phyloP scores from a whole-genome alignment of 2,888 invertebrate species.

The Amphipyra berbera region DNA sequence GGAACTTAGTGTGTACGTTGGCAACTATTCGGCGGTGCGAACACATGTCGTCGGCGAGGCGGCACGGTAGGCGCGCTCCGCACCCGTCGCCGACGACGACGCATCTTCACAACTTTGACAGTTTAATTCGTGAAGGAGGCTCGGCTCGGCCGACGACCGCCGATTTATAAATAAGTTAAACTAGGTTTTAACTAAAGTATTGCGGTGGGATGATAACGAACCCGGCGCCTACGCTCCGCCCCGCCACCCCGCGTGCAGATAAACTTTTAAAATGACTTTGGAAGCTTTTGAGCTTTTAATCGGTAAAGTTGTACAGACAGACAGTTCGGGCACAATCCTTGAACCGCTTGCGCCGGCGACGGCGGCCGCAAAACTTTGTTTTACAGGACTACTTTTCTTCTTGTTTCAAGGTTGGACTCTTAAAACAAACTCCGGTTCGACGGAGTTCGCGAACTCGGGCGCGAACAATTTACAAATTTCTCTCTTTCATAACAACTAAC shows the following conservation, averaged over 20 bases:
- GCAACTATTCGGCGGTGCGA: slow-evolving; percentile 74
- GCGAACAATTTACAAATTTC: slow-evolving; percentile 91
- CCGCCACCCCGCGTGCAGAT: slow-evolving; percentile 84
- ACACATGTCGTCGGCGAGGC: slow-evolving; percentile 75
- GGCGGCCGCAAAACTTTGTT: slow-evolving; percentile 91
- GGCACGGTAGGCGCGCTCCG: slow-evolving; percentile 59
- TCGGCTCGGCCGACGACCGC: slow-evolving; percentile 75
- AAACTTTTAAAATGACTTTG: slow-evolving; percentile 91
- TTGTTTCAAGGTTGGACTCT: slow-evolving; percentile 91
- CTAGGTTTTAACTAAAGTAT: slow-evolving; percentile 88
- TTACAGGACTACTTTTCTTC: slow-evolving; percentile 91
- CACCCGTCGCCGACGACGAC: slow-evolving; percentile 55
- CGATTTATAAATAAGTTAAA: slow-evolving; percentile 88
- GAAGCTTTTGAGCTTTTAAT: slow-evolving; percentile 91
- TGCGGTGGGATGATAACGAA: slow-evolving; percentile 85
- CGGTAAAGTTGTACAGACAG: slow-evolving; percentile 91
- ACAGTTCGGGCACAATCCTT: slow-evolving; percentile 90
- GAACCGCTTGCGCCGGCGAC: slow-evolving; percentile 90
- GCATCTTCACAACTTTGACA: slow-evolving; percentile 80
- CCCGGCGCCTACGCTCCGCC: slow-evolving; percentile 77
- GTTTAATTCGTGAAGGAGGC: slow-evolving; percentile 78
- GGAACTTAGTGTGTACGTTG: slow-evolving; percentile 88
- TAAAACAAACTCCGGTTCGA: slow-evolving; percentile 91
- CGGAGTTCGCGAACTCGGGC: slow-evolving; percentile 91
- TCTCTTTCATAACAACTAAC: slow-evolving; percentile 91